These are phyloP conservation scores for Pontoporia blainvillei DNA, from an alignment of 2,113 vertebrate species.

Conservation along the genomic window DNA sequence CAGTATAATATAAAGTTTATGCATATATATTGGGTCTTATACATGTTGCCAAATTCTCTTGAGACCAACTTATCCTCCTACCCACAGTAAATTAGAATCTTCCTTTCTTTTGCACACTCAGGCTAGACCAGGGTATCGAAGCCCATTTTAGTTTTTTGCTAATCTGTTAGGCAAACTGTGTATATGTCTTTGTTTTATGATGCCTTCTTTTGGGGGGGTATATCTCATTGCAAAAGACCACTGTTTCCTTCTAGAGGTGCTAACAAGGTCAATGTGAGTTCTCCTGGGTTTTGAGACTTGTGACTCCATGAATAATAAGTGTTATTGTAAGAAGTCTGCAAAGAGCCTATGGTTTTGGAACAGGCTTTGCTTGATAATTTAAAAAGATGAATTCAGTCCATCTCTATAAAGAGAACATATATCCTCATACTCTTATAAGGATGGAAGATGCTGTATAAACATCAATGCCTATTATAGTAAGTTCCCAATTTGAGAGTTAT, in stretches of 20 bases:
- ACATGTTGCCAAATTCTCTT: neutral
- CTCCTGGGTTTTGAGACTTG: neutral
- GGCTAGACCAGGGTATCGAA: neutral
- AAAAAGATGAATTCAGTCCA: slow-evolving; percentile 34
- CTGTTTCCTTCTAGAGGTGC: neutral
- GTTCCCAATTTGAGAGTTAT: neutral
- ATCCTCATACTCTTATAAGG: neutral
- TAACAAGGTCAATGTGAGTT: neutral
- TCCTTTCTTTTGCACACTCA: neutral
- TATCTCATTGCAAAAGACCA: neutral
- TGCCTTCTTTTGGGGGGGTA: neutral
- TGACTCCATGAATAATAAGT: slow-evolving; percentile 34
- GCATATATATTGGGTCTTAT: neutral
- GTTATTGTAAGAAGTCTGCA: neutral
- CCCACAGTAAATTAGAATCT: neutral
- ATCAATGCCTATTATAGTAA: neutral
- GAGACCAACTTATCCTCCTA: neutral
- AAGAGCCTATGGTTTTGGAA: slow-evolving; percentile 27
- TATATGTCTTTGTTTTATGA: neutral
- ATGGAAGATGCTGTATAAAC: neutral
- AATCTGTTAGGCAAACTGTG: neutral
- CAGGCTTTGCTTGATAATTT: slow-evolving; percentile 12
- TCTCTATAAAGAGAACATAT: slow-evolving; percentile 27
- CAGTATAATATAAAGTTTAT: neutral
- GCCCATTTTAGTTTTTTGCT: neutral